Conservation (phyloP, 1,140 invertebrate genomes). For the Berghia stephanieae region DNA sequence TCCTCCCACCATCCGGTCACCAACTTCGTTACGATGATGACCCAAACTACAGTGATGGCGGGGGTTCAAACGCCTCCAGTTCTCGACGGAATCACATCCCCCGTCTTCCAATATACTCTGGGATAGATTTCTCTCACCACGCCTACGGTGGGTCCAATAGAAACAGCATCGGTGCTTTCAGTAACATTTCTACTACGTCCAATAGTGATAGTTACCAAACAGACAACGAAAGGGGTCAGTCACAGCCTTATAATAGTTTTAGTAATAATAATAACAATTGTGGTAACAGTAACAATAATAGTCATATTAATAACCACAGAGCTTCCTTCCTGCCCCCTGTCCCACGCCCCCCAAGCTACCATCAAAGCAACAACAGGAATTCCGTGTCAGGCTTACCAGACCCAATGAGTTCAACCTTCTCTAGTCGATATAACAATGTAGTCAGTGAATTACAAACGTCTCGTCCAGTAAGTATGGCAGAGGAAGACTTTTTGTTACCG, state of each 20-base stretch:
- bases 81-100: slow-evolving; percentile 22
- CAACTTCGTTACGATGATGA: slow-evolving; percentile 16
- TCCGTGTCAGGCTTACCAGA: neutral
- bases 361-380: no score
- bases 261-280: neutral
- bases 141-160: slow-evolving; percentile 23
- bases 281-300: neutral
- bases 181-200: slow-evolving; percentile 1
- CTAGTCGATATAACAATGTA: neutral
- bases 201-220: neutral
- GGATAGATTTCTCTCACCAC: slow-evolving; percentile 28
- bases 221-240: neutral
- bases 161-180: slow-evolving; percentile 24
- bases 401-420: neutral
- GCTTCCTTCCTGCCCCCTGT: neutral
- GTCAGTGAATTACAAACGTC: slow-evolving; percentile 8
- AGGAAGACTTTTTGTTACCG: slow-evolving; percentile 31
- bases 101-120: slow-evolving; percentile 21
- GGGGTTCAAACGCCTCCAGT: neutral
- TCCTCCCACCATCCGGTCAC: neutral
- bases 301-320: neutral
- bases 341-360: neutral
- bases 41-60: slow-evolving; percentile 21
- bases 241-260: neutral
- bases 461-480: slow-evolving; percentile 30